Conservation (phyloP, 2,888 invertebrate genomes). For the Parnassius apollo region DNA sequence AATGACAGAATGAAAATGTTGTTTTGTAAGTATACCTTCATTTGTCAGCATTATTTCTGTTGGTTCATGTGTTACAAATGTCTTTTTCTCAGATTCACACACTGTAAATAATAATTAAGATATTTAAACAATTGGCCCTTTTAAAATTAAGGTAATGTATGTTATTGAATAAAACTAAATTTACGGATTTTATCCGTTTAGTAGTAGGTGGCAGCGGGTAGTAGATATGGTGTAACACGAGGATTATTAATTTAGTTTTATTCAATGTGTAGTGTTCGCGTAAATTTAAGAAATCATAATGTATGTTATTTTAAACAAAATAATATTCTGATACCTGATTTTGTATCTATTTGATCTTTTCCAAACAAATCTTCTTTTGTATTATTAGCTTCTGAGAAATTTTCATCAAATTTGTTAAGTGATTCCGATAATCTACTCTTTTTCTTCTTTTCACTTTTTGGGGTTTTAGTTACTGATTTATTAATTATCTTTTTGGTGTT, state of each 20-base stretch:
- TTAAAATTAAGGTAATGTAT: no score
- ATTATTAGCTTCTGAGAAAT: background rate
- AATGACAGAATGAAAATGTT: no score
- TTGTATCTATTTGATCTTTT: background rate
- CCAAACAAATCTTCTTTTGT: background rate
- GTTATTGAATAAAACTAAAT: no score
- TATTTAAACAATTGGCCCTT: no score
- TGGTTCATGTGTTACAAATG: background rate
- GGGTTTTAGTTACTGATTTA: slow-evolving; percentile 18
- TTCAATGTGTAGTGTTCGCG: no score
- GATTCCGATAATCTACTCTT: slow-evolving; percentile 23
- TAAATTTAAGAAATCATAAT: no score
- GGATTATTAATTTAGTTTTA: no score
- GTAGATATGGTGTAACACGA: no score
- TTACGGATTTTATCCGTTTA: no score
- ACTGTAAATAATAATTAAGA: background rate
- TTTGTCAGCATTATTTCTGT: background rate
- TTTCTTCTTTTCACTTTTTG: slow-evolving; percentile 28
- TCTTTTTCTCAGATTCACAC: background rate
- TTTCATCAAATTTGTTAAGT: slow-evolving; percentile 6
- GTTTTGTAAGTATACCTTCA: background rate
- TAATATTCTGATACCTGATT: no score
- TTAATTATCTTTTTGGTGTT: background rate
- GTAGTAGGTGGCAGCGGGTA: no score
- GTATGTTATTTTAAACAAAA: background rate